Conservation (phyloP, 2,888 invertebrate genomes). For the Limnephilus lunatus region DNA sequence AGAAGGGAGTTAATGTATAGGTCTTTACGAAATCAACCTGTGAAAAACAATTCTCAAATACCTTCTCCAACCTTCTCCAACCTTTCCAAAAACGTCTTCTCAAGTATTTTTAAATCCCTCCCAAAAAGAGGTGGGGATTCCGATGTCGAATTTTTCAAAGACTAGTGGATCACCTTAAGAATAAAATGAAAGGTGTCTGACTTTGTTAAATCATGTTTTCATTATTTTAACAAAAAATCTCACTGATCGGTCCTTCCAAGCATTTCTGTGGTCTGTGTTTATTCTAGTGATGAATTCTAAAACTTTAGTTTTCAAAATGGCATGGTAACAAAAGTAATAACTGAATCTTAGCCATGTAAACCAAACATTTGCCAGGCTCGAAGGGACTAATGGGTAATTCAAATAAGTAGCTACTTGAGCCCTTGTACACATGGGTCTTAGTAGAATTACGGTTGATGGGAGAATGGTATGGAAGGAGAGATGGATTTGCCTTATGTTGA, state of each 20-base stretch:
- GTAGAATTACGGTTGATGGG: neutral
- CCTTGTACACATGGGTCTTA: neutral
- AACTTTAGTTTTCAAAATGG: neutral
- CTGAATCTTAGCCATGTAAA: neutral
- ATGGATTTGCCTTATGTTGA: neutral
- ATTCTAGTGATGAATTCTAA: neutral
- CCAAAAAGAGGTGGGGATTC: no score
- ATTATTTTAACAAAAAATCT: neutral
- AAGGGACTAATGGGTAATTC: neutral
- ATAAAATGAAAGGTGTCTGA: no score
- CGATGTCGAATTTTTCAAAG: no score
- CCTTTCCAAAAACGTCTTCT: no score
- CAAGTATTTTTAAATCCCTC: no score
- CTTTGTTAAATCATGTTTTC: no score
- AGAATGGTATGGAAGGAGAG: neutral
- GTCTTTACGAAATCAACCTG: no score
- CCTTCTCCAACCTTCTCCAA: no score
- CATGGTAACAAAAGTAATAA: neutral
- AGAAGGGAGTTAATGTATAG: no score
- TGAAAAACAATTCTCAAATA: no score
- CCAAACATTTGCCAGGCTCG: neutral
- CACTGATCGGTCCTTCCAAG: neutral
- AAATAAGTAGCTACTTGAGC: neutral
- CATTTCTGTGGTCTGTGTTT: neutral
- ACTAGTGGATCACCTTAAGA: no score